Evolutionary conservation across 2,888 invertebrate genomes (phyloP), one percentile per base, ranked within the genome.

Genomic region (Nomada hirtipes): DNA sequence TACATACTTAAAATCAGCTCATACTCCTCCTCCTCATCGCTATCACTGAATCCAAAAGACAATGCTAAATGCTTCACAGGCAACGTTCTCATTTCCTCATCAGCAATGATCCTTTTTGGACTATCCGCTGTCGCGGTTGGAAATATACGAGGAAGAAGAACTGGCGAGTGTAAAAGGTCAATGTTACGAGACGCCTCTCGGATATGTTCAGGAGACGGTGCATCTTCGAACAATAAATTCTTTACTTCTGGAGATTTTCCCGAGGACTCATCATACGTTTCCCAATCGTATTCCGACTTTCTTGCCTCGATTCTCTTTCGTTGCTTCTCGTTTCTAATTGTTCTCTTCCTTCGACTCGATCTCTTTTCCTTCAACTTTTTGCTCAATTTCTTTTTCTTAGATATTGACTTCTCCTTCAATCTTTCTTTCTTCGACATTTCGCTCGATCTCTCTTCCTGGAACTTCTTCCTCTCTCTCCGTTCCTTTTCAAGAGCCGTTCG

Each of bases 271-370:
- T 57, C 67, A 13, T 50, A 36, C 7, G 80, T 80, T 44, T 67
- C 67, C 80, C 80, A 80, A 23, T 73, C 57, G 47, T 57, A 57
- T 9, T 57, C 52, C 2, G 13, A 10, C 1, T 47, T 1, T 52
- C 10, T 11, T 2, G 15, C 9, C 2, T 11, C 13, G 15, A 23
- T 23, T 23, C 23, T 42, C 42, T n/a, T 57, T 44, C 4, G 13
- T 23, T 52, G 10, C 9, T 23, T 15, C 20, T 44, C 47, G 11
- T 15, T 47, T 15, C 47, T 47, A 44, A 29, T 29, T 36, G 36
- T 36, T 47, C 47, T 10, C 47, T 47, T 1, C 15, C 0, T 65
- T 65, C 10, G 4, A 7, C 26, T 23, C 2, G 15, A 13, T 26
- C 2, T n/a, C 13, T 11, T 36, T 18, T 11, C 44, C 4, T 11